Percentiles rank a stretch among this genome's conserved stretches.
Evolutionary conservation across 1,140 invertebrate genomes (phyloP).

Genomic region (Cotesia typhae): DNA sequence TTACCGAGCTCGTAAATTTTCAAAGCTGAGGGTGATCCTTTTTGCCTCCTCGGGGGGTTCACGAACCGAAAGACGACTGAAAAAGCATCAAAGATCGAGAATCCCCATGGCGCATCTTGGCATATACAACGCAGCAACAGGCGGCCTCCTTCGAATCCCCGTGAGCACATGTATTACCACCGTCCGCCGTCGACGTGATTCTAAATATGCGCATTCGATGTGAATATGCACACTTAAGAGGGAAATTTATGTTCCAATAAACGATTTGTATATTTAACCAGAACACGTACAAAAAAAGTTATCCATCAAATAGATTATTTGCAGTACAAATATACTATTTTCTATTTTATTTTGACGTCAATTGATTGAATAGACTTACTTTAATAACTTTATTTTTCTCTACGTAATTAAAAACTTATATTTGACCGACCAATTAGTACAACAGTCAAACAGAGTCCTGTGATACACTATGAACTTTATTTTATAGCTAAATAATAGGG

Average conservation of each 20-base stretch:
- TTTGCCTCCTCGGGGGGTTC: slow-evolving; percentile 38
- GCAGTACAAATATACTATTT: neutral
- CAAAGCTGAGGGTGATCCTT: slow-evolving; percentile 25
- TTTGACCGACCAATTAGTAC: no score
- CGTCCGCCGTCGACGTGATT: slow-evolving; percentile 45
- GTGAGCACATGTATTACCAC: slow-evolving; percentile 52
- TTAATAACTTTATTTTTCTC: no score
- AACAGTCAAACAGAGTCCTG: no score
- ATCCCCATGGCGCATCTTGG: slow-evolving; percentile 53
- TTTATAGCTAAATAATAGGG: no score
- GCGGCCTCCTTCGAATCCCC: slow-evolving; percentile 54
- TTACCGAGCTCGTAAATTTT: slow-evolving; percentile 40
- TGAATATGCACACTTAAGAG: slow-evolving; percentile 41
- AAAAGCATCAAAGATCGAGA: slow-evolving; percentile 45
- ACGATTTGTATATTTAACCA: slow-evolving; percentile 44
- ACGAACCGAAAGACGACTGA: slow-evolving; percentile 31
- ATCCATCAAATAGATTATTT: neutral
- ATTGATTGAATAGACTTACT: no score
- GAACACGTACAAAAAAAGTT: slow-evolving; percentile 1
- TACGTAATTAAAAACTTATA: no score
- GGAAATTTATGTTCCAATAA: slow-evolving; percentile 59
- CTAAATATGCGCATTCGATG: slow-evolving; percentile 44
- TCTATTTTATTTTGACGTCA: neutral
- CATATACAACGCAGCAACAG: slow-evolving; percentile 53
- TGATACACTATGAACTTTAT: no score